Evolutionary conservation across 1,140 invertebrate genomes (phyloP), one percentile per base, ranked within the genome.

Genomic region (Lineus longissimus): DNA sequence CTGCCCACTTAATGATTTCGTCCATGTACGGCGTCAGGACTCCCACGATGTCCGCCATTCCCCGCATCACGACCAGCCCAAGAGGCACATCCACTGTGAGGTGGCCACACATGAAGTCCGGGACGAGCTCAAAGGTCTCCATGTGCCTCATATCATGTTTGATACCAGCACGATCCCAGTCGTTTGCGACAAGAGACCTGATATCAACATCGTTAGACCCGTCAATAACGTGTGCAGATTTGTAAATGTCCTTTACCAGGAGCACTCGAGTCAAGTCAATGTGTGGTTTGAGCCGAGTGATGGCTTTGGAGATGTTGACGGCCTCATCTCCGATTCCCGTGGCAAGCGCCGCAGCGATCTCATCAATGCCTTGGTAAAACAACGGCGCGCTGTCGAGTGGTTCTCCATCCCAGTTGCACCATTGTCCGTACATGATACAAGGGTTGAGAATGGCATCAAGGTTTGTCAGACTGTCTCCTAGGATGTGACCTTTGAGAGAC

Each of bases 321-420:
- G 62, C 30, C 62, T 62, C 13, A 55, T 74, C 73, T 63, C 59
- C 2, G 57, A 54, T 27, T 25, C 6, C 63, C 60, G 7, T 19
- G n/a, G 23, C n/a, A 15, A 58, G 51, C n/a, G 4, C 13, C 6
- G 65, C 71, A 30, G 69, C 63, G 0, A 40, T 30, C 11, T 73
- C 68, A 56, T 71, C 62, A 25, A 76, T 57, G 17, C 72, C 72
- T 60, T 76, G 69, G 47, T 76, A 76, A 45, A 76, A 74, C 40
- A 76, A 54, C 19, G 71, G 71, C 61, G 51, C 23, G 9, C 55
- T 40, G 15, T 22, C 47, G 55, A 62, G 2, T n/a, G 47, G 11
- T 58, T 62, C 11, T 15, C 61, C 61, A 23, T 62, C 61, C 61
- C 61, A 62, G 29, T 62, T 23, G 55, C 22, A 15, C 61, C 61